phyloP scores from a whole-genome alignment of 2,113 vertebrate species.

The Megaptera novaeangliae region DNA sequence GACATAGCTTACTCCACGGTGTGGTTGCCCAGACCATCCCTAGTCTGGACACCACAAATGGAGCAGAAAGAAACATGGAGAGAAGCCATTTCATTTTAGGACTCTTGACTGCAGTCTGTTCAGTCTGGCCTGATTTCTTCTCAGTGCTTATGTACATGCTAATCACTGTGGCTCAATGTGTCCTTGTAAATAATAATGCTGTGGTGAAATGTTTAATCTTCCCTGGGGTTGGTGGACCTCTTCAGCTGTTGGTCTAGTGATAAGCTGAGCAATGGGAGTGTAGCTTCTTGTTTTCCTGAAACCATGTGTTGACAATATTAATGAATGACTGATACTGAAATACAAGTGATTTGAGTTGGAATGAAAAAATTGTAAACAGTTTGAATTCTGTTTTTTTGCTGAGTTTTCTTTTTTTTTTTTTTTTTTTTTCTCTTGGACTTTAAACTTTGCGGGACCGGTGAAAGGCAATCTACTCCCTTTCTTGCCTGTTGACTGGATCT shows the following conservation, averaged over 20 bases:
- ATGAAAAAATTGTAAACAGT: background rate
- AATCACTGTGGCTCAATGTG: background rate
- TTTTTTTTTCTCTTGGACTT: background rate
- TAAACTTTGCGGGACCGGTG: background rate
- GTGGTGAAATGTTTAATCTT: background rate
- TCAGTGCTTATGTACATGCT: background rate
- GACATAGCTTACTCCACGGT: accelerated
- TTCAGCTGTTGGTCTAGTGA: background rate
- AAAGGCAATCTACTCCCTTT: background rate
- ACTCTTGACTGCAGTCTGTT: slow-evolving; percentile 25
- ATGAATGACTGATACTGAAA: background rate
- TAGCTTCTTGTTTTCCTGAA: background rate
- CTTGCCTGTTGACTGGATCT: background rate
- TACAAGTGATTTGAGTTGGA: background rate
- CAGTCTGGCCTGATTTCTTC: slow-evolving; percentile 11
- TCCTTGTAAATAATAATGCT: background rate
- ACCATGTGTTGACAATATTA: background rate
- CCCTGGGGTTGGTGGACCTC: background rate
- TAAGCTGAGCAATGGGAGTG: background rate
- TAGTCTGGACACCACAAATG: background rate
- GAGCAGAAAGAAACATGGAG: slow-evolving; percentile 15
- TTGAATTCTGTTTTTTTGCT: background rate
- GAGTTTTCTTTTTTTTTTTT: background rate
- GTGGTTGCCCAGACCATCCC: background rate
- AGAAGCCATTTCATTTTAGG: slow-evolving; percentile 17